These are phyloP conservation scores for Drosophila asahinai DNA, from an alignment of 1,140 invertebrate species.

Conservation along the genomic window DNA sequence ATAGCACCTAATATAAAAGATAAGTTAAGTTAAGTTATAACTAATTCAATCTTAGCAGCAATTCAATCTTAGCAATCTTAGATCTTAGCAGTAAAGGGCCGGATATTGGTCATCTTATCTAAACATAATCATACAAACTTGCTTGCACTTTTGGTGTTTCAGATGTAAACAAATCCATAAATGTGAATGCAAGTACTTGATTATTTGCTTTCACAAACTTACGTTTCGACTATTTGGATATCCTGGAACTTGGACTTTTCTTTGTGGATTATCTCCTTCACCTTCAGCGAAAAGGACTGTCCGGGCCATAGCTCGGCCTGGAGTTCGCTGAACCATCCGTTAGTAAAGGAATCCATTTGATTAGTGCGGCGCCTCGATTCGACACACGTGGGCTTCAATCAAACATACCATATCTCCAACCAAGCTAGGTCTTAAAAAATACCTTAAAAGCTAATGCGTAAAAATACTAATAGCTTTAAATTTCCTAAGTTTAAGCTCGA, in stretches of 20 bases:
- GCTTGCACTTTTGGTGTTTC: background rate
- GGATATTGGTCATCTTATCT: background rate
- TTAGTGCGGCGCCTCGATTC: slow-evolving; percentile 24
- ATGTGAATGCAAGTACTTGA: slow-evolving; percentile 2
- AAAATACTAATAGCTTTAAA: too few relatives aligned
- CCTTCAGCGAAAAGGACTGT: slow-evolving; percentile 94
- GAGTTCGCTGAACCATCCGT: slow-evolving; percentile 96
- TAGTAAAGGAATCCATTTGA: slow-evolving; percentile 87
- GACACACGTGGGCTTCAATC: slow-evolving; percentile 40
- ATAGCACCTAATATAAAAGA: background rate
- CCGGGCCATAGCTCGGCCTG: slow-evolving; percentile 96
- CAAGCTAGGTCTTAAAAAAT: slow-evolving; percentile 41
- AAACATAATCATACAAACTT: background rate
- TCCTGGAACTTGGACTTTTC: slow-evolving; percentile 96
- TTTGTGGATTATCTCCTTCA: slow-evolving; percentile 92
- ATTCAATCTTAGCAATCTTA: too few relatives aligned
- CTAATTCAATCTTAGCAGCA: too few relatives aligned
- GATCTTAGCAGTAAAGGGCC: background rate
- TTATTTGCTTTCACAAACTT: slow-evolving; percentile 81
- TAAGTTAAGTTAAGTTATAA: too few relatives aligned
- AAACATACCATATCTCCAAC: slow-evolving; percentile 35
- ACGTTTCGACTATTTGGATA: slow-evolving; percentile 96
- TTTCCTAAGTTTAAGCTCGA: too few relatives aligned
- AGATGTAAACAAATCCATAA: slow-evolving; percentile 23
- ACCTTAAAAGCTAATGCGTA: background rate